Percentiles rank a stretch among this genome's conserved stretches.
phyloP scores from a whole-genome alignment of 1,140 invertebrate species.

The Trypoxylus dichotomus region DNA sequence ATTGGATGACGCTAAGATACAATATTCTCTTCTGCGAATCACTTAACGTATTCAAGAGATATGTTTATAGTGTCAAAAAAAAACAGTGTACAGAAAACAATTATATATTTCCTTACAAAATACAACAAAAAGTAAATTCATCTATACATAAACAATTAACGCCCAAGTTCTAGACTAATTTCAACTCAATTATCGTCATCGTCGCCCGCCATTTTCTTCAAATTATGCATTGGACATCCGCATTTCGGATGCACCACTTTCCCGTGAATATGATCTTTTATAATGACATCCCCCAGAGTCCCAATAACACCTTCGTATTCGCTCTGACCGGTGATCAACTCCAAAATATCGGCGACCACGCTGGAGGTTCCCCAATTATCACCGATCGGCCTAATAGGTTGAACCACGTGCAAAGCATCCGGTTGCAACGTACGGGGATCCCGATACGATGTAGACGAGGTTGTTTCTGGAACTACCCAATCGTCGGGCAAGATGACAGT shows the following conservation, averaged over 20 bases:
- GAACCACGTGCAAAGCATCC: neutral
- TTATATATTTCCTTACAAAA: too few species aligned
- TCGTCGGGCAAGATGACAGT: neutral
- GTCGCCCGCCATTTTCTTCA: neutral
- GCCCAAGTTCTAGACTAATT: neutral
- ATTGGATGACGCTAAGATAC: too few species aligned
- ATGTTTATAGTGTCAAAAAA: too few species aligned
- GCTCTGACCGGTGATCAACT: neutral
- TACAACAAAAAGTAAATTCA: too few species aligned
- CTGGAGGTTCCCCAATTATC: neutral
- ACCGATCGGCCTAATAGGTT: neutral
- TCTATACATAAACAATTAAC: neutral
- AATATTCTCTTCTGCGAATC: too few species aligned
- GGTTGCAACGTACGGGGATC: neutral
- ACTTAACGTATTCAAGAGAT: too few species aligned
- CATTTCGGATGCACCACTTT: constrained; percentile 5
- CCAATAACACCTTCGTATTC: constrained; percentile 4
- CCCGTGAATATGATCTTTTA: constrained; percentile 17
- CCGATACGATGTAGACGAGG: neutral
- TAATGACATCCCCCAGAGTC: neutral
- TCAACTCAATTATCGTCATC: neutral
- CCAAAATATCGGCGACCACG: neutral
- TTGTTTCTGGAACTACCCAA: neutral
- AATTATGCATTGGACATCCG: neutral
- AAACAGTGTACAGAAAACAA: too few species aligned